A percentile compares a stretch with the other conserved stretches of the same genome.
These are phyloP conservation scores for Sinocyclocheilus anophthalmus DNA, from an alignment of 2,113 vertebrate species.

Conservation along the genomic window DNA sequence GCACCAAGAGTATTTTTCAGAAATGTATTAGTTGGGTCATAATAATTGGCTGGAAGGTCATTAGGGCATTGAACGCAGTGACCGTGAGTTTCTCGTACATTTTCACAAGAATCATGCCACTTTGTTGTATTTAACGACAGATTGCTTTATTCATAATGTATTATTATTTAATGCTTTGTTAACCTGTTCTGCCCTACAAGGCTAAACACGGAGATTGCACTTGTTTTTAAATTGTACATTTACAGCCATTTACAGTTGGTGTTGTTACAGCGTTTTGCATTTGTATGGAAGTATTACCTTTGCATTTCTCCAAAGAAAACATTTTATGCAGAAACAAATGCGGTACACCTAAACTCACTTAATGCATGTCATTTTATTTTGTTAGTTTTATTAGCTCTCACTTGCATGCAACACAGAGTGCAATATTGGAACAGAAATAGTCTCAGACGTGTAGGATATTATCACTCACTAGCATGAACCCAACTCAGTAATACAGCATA, in stretches of 20 bases:
- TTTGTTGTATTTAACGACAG: not conserved
- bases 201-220: not conserved
- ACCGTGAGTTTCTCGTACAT: not conserved
- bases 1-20: too few species aligned
- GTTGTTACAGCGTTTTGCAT: not conserved
- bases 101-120: not conserved
- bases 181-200: constrained; percentile 3
- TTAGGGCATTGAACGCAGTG: not conserved
- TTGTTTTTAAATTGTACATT: too few species aligned
- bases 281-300: not conserved
- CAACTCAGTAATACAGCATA: too few species aligned
- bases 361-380: too few species aligned
- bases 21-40: too few species aligned
- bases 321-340: not conserved
- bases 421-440: not conserved
- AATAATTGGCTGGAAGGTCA: too few species aligned
- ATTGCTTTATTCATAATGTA: not conserved
- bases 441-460: not conserved
- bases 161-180: not conserved
- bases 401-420: not conserved
- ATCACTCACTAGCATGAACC: not conserved
- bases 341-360: too few species aligned
- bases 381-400: too few species aligned
- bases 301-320: not conserved
- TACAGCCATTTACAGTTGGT: not conserved